Evolutionary conservation across 2,113 vertebrate species (phyloP), one percentile per base, ranked within the genome.

Genomic region (Neogale vison): DNA sequence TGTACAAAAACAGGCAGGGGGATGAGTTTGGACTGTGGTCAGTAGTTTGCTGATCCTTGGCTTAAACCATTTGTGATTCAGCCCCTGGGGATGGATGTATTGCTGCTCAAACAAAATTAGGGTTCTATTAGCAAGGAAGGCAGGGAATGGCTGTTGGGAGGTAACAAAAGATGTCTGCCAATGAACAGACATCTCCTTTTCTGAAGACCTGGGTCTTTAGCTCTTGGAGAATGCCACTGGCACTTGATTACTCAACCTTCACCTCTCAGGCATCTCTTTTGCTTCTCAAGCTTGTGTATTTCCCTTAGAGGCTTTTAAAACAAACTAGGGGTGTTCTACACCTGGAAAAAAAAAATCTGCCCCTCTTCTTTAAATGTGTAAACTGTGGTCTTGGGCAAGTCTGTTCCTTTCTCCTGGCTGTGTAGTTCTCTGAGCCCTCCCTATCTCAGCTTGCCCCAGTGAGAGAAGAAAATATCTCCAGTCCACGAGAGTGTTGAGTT

Each of bases 401-500:
- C 47, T 23, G 1, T 39, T 69, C 3, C 9, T 61, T 17, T 81
- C 23, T 23, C 52, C 10, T 57, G 5, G 20, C 55, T 29, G 0
- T 29, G 0, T 23, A 15, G 65, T 24, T 85, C 18, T 36, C 45
- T 3, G 29, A 65, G 50, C 14, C 13, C 0, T 45, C 11, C 15
- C 3, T 2, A 23, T 34, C 65, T 79, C 86, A 15, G 2, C 29
- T 20, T 21, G 52, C 9, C 18, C 0, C 1, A 71, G 36, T 0
- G 47, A 52, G 42, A 45, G 7, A 14, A 52, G 59, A 42, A 82
- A 59, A 42, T 1, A 9, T 74, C 45, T 57, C 20, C 6, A 34
- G 39, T 91, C 17, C 36, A 23, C 6, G 17, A 55, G 17, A 31
- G 17, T 29, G 4, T 59, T 87, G 34, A 1, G 52, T 7, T 31